phyloP scores from a whole-genome alignment of 1,140 invertebrate species.

The Dinoponera quadriceps region DNA sequence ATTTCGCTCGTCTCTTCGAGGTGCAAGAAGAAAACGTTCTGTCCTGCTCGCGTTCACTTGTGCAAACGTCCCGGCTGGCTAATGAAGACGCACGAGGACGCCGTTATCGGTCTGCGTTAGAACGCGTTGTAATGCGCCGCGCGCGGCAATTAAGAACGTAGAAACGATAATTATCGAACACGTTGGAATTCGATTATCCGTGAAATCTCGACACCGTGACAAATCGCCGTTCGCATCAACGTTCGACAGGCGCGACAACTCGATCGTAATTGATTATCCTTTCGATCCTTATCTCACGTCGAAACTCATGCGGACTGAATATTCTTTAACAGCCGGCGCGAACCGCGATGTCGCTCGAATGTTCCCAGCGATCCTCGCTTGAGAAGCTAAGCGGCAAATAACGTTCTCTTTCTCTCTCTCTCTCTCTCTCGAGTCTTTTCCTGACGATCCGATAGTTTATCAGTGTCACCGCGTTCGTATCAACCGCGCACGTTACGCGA shows the following conservation, averaged over 20 bases:
- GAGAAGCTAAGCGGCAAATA: slow-evolving; percentile 1
- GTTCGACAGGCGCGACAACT: neutral
- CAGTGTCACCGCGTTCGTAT: slow-evolving; percentile 31
- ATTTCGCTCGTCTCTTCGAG: slow-evolving; percentile 55
- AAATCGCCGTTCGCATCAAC: neutral
- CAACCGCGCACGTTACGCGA: slow-evolving; percentile 31
- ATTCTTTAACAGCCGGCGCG: neutral
- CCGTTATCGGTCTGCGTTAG: slow-evolving; percentile 41
- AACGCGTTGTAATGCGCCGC: slow-evolving; percentile 17
- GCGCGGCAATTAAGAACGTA: neutral
- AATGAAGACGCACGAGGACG: slow-evolving; percentile 52
- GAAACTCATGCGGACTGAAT: neutral
- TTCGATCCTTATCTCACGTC: no score
- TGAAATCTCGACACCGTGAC: slow-evolving; percentile 6
- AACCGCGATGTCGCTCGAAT: neutral
- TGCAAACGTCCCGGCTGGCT: slow-evolving; percentile 37
- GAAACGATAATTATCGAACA: no score
- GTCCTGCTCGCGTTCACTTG: slow-evolving; percentile 47
- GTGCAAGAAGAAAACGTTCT: slow-evolving; percentile 46
- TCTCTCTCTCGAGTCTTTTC: neutral
- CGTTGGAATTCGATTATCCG: neutral
- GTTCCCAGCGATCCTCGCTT: neutral
- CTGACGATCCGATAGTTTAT: slow-evolving; percentile 7
- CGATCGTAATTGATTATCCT: slow-evolving; percentile 1
- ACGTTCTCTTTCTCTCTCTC: slow-evolving; percentile 2